Evolutionary conservation across 2,888 invertebrate genomes (phyloP), one percentile per base, ranked within the genome.

Genomic region (Pseudeuparius sepicola): DNA sequence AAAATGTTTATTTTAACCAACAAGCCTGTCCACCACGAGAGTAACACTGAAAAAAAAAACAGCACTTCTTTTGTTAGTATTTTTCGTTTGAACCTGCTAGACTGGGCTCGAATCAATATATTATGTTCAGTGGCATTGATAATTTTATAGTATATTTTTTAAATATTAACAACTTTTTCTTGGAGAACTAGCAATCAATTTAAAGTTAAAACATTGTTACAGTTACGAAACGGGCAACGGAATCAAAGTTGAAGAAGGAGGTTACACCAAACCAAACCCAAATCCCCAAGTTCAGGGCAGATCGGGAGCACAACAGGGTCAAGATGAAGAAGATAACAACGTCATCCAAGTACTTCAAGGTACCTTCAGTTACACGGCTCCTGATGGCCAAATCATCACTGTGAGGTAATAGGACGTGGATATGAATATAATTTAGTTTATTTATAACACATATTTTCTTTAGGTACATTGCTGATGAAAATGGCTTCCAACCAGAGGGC

Each of bases 211-310:
- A n/a, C n/a, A n/a, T n/a, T n/a, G n/a, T n/a, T 42, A 25, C 50
- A 83, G 83, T 56, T 84, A 77, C 47, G 83, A 83, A 65, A 80
- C 83, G 12, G 82, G 75, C 3, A 82, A 84, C 56, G 83, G 83
- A 38, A 83, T 83, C 37, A 73, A 76, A 49, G 75, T 82, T 1
- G 78, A 82, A 61, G 80, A 82, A 59, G 67, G 67, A 24, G 78
- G 81, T 14, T 80, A 72, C 54, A 65, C 78, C 46, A 83, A 82
- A 60, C 68, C 72, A 40, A 56, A 65, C 15, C 14, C 42, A 36
- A n/a, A n/a, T n/a, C 34, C 43, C 37, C 12, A 35, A 36, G 7
- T 31, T 9, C 31, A 35, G 25, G 40, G 31, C n/a, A 24, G 46
- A 73, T n/a, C n/a, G n/a, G 72, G 43, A 68, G 68, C 34, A 56